These are phyloP conservation scores for Phaethornis superciliosus DNA, from an alignment of 2,113 vertebrate species.

Conservation along the genomic window DNA sequence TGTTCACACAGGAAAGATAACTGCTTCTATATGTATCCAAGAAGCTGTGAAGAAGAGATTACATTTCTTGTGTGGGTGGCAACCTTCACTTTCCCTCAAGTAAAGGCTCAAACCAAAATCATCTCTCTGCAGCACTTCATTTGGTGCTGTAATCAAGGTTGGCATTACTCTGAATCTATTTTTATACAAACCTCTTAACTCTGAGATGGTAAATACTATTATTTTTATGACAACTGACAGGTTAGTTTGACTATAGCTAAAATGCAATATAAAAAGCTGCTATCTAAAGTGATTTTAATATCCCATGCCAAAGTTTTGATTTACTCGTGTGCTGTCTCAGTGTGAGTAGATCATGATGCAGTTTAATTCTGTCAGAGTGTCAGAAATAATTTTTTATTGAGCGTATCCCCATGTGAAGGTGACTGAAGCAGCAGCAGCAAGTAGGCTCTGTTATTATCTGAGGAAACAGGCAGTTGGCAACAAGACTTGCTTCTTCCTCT, in stretches of 20 bases:
- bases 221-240: neutral
- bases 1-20: neutral
- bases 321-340: neutral
- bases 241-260: neutral
- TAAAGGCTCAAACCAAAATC: neutral
- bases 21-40: neutral
- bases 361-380: neutral
- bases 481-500: neutral
- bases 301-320: neutral
- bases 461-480: neutral
- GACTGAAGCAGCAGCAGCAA: neutral
- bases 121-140: neutral
- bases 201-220: neutral
- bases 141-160: neutral
- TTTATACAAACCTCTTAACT: neutral
- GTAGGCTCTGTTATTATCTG: neutral
- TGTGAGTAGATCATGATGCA: neutral
- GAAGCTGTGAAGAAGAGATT: neutral
- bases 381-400: neutral
- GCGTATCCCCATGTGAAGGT: neutral
- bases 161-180: neutral
- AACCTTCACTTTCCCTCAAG: neutral
- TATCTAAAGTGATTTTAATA: neutral
- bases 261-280: neutral
- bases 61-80: neutral